Evolutionary conservation across 2,797 vertebrate genomes (phyloP), one percentile per base, ranked within the genome.

Genomic region (Brotula barbata): DNA sequence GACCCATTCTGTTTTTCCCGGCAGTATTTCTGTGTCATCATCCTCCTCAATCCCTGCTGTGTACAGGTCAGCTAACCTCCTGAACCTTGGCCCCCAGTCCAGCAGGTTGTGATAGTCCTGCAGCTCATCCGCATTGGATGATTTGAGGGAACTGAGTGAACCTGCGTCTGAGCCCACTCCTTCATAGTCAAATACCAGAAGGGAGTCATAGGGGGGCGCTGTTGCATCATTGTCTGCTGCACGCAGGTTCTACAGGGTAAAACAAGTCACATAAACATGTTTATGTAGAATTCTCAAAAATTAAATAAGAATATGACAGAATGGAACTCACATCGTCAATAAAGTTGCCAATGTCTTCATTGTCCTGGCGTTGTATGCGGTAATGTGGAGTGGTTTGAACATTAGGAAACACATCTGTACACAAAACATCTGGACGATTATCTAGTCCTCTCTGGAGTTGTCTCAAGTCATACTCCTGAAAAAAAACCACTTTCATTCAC

Each of bases 171-270:
- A 95, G 59, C 91, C 90, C 10, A 77, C 75, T 6, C 93, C 93
- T 71, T 95, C 93, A 0, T 92, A 92, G 55, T 93, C 92, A 31
- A 94, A 95, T 88, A 94, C 93, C 86, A 95, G 91, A 61, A 94
- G 93, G 36, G 91, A 94, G 86, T 95, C 93, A 28, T 93, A 94
- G 0, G 94, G 94, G 34, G 92, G 92, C 28, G 92, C 93, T 0
- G 89, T 89, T 0, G 91, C 90, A 64, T 95, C 93, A 0, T 78
- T 84, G 64, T 94, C 92, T 1, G 93, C 93, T 71, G 92, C 92
- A 5, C 86, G 88, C 85, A 94, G 89, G 64, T 78, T 87, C 85
- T 88, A 36, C 2, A 67, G 2, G 7, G 39, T 15, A 43, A 22
- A 28, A 10, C 21, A 20, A 21, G 8, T 9, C 3, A 39, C 5